A percentile compares a stretch with the other conserved stretches of the same genome.
phyloP scores from a whole-genome alignment of 2,797 vertebrate genomes.

The Sebastes matsubarae region DNA sequence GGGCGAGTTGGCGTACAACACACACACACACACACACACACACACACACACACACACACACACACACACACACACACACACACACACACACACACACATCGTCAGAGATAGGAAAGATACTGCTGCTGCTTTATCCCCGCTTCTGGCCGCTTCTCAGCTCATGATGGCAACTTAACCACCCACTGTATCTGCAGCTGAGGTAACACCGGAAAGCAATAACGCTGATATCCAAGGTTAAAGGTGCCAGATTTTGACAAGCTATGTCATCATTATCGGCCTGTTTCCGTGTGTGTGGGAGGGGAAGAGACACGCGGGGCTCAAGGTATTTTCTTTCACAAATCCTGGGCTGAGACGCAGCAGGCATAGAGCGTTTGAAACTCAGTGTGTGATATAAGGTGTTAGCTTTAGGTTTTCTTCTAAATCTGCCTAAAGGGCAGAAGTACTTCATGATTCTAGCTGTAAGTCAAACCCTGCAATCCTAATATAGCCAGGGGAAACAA shows the following conservation, averaged over 20 bases:
- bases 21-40: neutral
- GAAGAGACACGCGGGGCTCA: slow-evolving; percentile 37
- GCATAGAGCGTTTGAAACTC: slow-evolving; percentile 42
- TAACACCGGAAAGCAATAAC: slow-evolving; percentile 59
- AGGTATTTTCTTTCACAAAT: slow-evolving; percentile 68
- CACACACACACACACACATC: neutral
- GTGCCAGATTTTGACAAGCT: slow-evolving; percentile 70
- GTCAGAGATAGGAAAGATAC: slow-evolving; percentile 59
- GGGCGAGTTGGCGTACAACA: neutral
- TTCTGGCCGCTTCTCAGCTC: slow-evolving; percentile 51
- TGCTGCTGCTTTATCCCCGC: slow-evolving; percentile 37
- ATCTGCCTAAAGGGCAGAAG: slow-evolving; percentile 73
- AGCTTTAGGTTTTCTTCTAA: slow-evolving; percentile 63
- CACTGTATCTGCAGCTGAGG: slow-evolving; percentile 51
- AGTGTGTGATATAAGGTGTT: slow-evolving; percentile 56
- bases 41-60: neutral
- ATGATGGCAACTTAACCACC: slow-evolving; percentile 64
- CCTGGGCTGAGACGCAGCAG: slow-evolving; percentile 48
- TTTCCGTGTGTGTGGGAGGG: slow-evolving; percentile 35
- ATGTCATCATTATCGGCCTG: slow-evolving; percentile 69
- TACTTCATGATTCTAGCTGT: slow-evolving; percentile 48
- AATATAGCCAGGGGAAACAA: slow-evolving; percentile 60
- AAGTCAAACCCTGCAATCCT: slow-evolving; percentile 61
- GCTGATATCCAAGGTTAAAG: slow-evolving; percentile 69
- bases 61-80: neutral